Conservation (phyloP, 2,888 invertebrate species). For the Belgica antarctica region DNA sequence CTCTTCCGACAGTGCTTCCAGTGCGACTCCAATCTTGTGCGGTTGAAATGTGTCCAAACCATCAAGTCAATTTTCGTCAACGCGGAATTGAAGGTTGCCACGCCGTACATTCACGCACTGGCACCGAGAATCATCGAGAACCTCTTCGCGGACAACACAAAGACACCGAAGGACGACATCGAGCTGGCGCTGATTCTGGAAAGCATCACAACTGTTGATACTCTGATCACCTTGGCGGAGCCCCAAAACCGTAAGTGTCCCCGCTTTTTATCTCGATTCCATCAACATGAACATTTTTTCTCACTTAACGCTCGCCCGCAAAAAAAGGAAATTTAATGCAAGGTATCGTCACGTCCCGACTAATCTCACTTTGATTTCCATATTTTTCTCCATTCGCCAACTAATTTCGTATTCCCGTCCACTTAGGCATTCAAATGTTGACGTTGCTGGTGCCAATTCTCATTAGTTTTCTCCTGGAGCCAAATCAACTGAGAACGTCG, state of each 20-base stretch:
- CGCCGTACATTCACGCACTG: conserved; percentile 77
- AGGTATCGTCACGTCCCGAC: conserved; percentile 56
- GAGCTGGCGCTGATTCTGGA: conserved; percentile 71
- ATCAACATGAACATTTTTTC: conserved; percentile 31
- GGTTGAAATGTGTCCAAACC: conserved; percentile 75
- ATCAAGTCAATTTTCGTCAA: conserved; percentile 74
- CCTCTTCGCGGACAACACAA: conserved; percentile 64
- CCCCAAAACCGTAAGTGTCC: conserved; percentile 71
- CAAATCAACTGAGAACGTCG: conserved; percentile 60
- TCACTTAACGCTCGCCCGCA: conserved; percentile 46
- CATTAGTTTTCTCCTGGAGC: conserved; percentile 78
- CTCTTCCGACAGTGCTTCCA: conserved; percentile 83
- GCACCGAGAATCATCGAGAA: conserved; percentile 76
- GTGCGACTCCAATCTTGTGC: conserved; percentile 65
- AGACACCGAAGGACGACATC: conserved; percentile 62
- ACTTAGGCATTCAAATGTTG: conserved; percentile 83
- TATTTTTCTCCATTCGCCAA: background rate
- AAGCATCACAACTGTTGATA: conserved; percentile 71
- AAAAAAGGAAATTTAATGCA: conserved; percentile 61
- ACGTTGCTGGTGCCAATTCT: conserved; percentile 86
- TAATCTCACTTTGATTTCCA: background rate
- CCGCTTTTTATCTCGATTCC: conserved; percentile 39
- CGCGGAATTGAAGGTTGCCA: conserved; percentile 66
- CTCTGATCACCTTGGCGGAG: conserved; percentile 69
- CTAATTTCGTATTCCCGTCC: conserved; percentile 43